Evolutionary conservation across 1,140 invertebrate genomes (phyloP), one percentile per base, ranked within the genome.

Genomic region (Antheraea pernyi): DNA sequence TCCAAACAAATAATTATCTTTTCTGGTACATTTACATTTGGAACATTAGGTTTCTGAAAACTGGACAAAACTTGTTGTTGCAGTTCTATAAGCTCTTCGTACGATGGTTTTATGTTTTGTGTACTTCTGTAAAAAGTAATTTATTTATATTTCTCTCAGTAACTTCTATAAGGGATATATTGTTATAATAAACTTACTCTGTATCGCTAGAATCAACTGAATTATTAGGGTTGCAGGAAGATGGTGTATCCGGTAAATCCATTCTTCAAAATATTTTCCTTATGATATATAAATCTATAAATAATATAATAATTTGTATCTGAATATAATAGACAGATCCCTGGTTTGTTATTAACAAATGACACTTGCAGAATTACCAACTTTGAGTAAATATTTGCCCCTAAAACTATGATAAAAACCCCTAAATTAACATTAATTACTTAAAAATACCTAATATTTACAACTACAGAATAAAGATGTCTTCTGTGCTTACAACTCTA

Each of bases 1-100:
- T 96, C 96, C 58, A 96, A 86, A 68, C 95, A 95, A 65, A 96
- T 86, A 19, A 95, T 84, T 60, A 95, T 95, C 77, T 90, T 94
- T 75, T 95, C 95, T 5, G 93, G 93, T n/a, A 94, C 87, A 87
- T 95, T 95, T 6, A 92, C 81, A 77, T 91, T 92, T 0, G 93
- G 93, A 48, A 94, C 73, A 76, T 89, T 89, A 65, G 85, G 86
- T 42, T 91, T 91, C 62, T 86, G 81, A 70, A 89, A 85, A 73
- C 87, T 90, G 10, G 79, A 79, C 19, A 91, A 78, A 7, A 84
- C 78, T 82, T 90, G 82, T 58, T 88, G 79, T 62, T 85, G 85
- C 58, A 89, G 62, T 36, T 80, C 80, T 18, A 69, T 59, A 48
- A 78, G 79, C 8, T 89, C 81, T 61, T 85, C 82, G 62, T 71